Conservation (phyloP, 1,140 invertebrate species). For the Helicoverpa armigera region DNA sequence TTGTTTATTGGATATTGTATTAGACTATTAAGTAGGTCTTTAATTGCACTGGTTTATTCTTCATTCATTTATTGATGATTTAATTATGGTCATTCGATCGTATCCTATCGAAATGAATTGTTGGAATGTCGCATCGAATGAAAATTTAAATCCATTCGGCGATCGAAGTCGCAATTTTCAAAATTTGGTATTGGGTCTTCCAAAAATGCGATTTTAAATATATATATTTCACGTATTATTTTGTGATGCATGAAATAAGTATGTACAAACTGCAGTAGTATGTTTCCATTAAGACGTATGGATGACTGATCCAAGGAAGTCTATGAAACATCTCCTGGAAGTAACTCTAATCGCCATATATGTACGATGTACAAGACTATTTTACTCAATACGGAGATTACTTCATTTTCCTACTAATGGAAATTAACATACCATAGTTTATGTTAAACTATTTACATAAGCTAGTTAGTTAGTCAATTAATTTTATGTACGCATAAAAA, state of each 20-base stretch:
- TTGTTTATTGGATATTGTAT: conserved; percentile 17
- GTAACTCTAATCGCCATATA: background rate
- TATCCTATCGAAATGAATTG: too few relatives aligned
- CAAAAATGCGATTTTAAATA: too few relatives aligned
- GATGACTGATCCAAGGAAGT: background rate
- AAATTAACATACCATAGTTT: background rate
- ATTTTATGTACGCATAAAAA: background rate
- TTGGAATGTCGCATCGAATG: too few relatives aligned
- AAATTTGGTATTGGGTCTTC: too few relatives aligned
- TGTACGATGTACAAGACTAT: background rate
- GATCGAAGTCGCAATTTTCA: too few relatives aligned
- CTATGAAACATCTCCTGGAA: background rate
- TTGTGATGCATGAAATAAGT: too few relatives aligned
- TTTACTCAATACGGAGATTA: conserved; percentile 11
- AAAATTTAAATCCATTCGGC: too few relatives aligned
- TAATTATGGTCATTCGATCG: too few relatives aligned
- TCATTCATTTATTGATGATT: background rate
- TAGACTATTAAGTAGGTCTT: background rate
- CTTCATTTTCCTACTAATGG: conserved; percentile 5
- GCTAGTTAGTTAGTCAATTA: too few relatives aligned
- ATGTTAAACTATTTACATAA: background rate
- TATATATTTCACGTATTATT: too few relatives aligned
- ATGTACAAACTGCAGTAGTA: too few relatives aligned
- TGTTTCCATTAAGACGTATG: too few relatives aligned
- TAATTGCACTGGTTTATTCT: background rate